These are phyloP conservation scores for Alouatta palliata DNA, from an alignment of 2,113 vertebrate genomes.

Conservation along the genomic window DNA sequence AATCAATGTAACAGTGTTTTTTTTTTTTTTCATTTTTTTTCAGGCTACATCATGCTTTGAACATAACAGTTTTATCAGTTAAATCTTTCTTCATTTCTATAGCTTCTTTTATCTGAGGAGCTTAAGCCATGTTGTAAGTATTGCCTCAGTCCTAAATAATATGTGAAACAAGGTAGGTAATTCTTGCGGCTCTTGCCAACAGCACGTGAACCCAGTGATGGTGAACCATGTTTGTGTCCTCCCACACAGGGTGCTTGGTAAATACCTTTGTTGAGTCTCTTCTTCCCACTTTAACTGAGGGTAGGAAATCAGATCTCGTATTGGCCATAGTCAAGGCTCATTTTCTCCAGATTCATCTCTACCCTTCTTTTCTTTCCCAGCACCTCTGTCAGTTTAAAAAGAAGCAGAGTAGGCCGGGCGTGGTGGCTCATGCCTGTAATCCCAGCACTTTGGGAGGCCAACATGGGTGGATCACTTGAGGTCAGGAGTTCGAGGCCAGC, in stretches of 20 bases:
- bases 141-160: not conserved
- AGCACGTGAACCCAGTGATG: fast-evolving
- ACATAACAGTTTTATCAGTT: slow-evolving; percentile 10
- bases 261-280: not conserved
- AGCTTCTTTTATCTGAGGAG: not conserved
- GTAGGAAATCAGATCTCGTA: not conserved
- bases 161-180: not conserved
- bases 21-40: too few species aligned
- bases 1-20: not conserved
- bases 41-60: not conserved
- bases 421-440: too few species aligned
- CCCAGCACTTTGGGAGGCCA: too few species aligned
- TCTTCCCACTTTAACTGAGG: not conserved
- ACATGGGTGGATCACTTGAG: too few species aligned
- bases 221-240: not conserved
- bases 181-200: not conserved
- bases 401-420: not conserved
- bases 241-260: not conserved
- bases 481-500: too few species aligned
- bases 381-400: not conserved
- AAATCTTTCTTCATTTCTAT: slow-evolving; percentile 26
- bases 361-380: not conserved
- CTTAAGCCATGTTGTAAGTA: not conserved
- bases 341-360: not conserved
- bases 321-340: not conserved